phyloP scores from a whole-genome alignment of 2,113 vertebrate species.

The Electrona antarctica region DNA sequence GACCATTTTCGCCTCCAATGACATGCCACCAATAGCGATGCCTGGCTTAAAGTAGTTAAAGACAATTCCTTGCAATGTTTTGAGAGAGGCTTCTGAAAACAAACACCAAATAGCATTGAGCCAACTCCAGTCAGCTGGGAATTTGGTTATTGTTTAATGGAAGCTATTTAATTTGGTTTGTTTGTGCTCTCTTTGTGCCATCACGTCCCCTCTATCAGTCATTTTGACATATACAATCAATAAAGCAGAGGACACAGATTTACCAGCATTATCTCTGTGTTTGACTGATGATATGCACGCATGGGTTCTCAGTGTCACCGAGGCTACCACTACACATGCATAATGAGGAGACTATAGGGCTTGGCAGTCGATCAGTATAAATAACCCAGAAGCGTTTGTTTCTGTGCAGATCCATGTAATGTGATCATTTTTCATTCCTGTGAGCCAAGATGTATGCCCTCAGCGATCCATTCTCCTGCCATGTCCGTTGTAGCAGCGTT shows the following conservation, averaged over 20 bases:
- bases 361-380: constrained; percentile 10
- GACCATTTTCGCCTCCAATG: no score
- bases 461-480: constrained; percentile 30
- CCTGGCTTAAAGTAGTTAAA: no score
- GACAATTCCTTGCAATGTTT: no score
- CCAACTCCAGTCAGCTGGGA: no score
- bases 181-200: background rate
- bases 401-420: background rate
- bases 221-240: background rate
- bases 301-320: background rate
- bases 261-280: background rate
- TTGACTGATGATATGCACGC: constrained; percentile 1
- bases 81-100: no score
- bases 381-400: constrained; percentile 5
- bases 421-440: background rate
- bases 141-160: no score
- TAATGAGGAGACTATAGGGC: background rate
- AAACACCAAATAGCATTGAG: no score
- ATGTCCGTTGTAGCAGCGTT: background rate
- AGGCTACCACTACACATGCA: background rate
- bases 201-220: background rate
- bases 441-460: background rate
- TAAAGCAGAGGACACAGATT: background rate
- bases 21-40: no score
- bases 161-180: no score